Conservation (phyloP, 2,797 vertebrate genomes). For the Brachymystax lenok region DNA sequence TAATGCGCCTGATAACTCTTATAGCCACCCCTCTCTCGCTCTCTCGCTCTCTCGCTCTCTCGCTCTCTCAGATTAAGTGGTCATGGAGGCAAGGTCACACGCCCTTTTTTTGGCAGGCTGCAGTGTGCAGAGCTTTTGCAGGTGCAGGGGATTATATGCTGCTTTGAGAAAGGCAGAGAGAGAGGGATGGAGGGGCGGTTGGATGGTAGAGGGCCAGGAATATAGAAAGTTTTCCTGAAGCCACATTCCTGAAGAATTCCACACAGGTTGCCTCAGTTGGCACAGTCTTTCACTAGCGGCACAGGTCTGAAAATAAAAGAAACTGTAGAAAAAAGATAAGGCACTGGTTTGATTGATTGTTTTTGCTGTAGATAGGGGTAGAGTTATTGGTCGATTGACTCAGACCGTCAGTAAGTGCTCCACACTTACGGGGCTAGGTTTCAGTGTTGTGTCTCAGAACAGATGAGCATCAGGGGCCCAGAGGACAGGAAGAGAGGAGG, state of each 20-base stretch:
- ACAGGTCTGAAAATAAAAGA: slow-evolving; percentile 17
- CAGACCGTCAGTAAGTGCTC: background rate
- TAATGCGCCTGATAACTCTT: slow-evolving; percentile 77
- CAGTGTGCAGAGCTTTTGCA: slow-evolving; percentile 98
- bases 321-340: background rate
- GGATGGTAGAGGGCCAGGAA: slow-evolving; percentile 58
- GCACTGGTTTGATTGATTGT: background rate
- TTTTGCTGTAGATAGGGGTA: background rate
- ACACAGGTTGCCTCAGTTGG: slow-evolving; percentile 60
- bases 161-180: slow-evolving; percentile 63
- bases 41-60: slow-evolving; percentile 25
- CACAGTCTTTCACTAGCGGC: slow-evolving; percentile 52
- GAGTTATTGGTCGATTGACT: background rate
- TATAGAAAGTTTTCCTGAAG: slow-evolving; percentile 72
- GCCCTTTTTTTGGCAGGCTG: slow-evolving; percentile 97
- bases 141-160: slow-evolving; percentile 96
- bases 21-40: slow-evolving; percentile 65
- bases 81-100: slow-evolving; percentile 87
- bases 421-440: slow-evolving; percentile 13
- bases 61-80: slow-evolving; percentile 85
- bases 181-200: background rate
- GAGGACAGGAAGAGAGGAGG: too few relatives aligned
- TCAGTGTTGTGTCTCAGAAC: background rate
- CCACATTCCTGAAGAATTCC: slow-evolving; percentile 80
- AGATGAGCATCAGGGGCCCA: background rate